Evolutionary conservation across 2,888 invertebrate genomes (phyloP).

Genomic region (Adineta ricciae): DNA sequence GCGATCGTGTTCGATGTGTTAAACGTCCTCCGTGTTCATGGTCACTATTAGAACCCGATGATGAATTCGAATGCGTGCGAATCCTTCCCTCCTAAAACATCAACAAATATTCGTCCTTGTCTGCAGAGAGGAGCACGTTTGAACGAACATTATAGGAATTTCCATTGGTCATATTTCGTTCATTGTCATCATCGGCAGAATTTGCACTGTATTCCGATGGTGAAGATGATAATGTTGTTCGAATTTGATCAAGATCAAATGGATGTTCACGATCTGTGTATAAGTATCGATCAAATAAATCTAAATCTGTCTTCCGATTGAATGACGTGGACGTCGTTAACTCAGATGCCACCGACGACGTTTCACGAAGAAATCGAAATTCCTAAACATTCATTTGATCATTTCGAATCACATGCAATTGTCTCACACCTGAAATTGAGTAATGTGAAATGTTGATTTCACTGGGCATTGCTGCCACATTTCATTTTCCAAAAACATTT

Average conservation of each 20-base stretch:
- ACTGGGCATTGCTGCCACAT: conserved; percentile 87
- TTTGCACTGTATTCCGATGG: neutral
- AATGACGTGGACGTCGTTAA: neutral
- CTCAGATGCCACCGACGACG: neutral
- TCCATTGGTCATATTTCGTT: conserved; percentile 20
- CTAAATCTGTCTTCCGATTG: neutral
- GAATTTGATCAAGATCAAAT: conserved; percentile 15
- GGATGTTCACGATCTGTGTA: conserved; percentile 3
- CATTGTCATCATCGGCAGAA: conserved; percentile 15
- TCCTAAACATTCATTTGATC: neutral
- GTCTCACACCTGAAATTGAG: conserved; percentile 72
- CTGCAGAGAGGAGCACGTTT: conserved; percentile 16
- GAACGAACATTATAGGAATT: conserved; percentile 6
- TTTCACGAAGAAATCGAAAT: conserved; percentile 17
- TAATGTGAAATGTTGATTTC: conserved; percentile 68
- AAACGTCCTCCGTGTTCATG: neutral
- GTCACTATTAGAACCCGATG: conserved; percentile 22
- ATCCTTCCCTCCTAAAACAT: conserved; percentile 31
- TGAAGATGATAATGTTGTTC: neutral
- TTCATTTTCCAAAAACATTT: conserved; percentile 84
- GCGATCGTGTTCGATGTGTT: neutral
- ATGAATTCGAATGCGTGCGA: conserved; percentile 24
- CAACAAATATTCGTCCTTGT: neutral
- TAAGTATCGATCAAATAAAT: neutral
- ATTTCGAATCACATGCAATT: no score